phyloP scores from a whole-genome alignment of 2,113 vertebrate species.

The Anarhynchus alexandrinus region DNA sequence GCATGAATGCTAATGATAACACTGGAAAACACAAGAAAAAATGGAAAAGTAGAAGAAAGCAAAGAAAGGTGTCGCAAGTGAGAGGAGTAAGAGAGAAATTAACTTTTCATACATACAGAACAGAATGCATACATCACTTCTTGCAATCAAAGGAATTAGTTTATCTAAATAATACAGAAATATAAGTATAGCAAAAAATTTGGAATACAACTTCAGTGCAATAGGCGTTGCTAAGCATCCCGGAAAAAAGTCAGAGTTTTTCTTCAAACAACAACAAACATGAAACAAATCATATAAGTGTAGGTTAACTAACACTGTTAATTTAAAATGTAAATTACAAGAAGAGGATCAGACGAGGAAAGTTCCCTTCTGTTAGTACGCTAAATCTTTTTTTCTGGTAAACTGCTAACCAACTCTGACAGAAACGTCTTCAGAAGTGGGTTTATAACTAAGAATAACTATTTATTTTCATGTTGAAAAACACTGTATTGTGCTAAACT shows the following conservation, averaged over 20 bases:
- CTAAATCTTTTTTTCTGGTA: not conserved
- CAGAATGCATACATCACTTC: not conserved
- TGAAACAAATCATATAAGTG: not conserved
- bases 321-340: not conserved
- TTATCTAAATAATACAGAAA: not conserved
- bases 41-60: not conserved
- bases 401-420: not conserved
- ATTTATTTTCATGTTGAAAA: not conserved
- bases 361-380: not conserved
- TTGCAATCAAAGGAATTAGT: not conserved
- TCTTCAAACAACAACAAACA: not conserved
- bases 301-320: not conserved
- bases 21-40: not conserved
- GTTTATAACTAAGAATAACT: not conserved
- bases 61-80: not conserved
- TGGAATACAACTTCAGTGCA: not conserved
- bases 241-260: not conserved
- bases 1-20: not conserved
- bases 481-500: not conserved
- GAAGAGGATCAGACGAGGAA: not conserved
- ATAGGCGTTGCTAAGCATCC: not conserved
- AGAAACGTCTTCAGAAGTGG: not conserved
- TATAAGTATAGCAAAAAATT: not conserved
- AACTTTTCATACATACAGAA: not conserved
- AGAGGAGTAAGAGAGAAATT: not conserved